Evolutionary conservation across 2,113 vertebrate genomes (phyloP).

Genomic region (Sciurus niger): DNA sequence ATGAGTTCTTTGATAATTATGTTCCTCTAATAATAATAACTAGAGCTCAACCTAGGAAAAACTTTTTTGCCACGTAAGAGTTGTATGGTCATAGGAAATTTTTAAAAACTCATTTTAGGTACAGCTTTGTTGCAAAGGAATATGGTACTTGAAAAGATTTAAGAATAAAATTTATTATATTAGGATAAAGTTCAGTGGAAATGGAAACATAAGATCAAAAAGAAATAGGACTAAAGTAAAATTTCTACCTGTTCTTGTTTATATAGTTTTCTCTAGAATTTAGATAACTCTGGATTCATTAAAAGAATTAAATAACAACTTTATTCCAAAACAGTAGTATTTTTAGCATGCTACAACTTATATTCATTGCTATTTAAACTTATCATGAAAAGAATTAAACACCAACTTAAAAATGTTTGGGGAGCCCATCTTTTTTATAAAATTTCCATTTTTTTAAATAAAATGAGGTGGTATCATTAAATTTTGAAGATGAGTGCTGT

Average conservation of each 20-base stretch:
- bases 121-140: constrained; percentile 4
- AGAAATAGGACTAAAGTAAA: not conserved
- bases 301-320: not conserved
- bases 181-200: constrained; percentile 18
- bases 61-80: not conserved
- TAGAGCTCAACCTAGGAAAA: not conserved
- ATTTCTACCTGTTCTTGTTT: not conserved
- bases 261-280: not conserved
- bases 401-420: not conserved
- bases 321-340: constrained; percentile 32
- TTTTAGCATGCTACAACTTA: not conserved
- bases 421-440: not conserved
- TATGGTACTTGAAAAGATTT: constrained; percentile 13
- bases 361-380: not conserved
- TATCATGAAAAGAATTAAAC: not conserved
- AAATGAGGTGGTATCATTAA: not conserved
- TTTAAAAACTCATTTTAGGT: not conserved
- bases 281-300: not conserved
- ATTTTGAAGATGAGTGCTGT: not conserved
- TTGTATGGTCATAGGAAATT: not conserved
- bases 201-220: not conserved
- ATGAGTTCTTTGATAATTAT: not conserved
- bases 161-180: constrained; percentile 15
- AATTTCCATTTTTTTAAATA: not conserved
- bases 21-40: not conserved